Conservation (phyloP, 1,140 invertebrate genomes). For the Drosophila mojavensis region DNA sequence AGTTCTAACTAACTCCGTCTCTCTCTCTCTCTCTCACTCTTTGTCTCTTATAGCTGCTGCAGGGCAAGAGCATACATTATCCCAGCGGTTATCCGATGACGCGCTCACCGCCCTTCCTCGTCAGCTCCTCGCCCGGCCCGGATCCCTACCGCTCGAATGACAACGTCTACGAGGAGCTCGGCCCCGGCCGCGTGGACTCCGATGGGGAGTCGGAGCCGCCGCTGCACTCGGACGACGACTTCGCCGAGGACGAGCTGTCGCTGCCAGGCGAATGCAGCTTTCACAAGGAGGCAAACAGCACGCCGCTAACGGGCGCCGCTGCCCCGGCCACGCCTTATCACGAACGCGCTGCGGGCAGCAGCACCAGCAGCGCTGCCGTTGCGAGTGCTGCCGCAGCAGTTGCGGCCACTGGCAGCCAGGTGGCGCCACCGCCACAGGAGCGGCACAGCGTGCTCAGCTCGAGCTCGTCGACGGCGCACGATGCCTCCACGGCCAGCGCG, state of each 20-base stretch:
- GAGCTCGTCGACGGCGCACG: conserved; percentile 70
- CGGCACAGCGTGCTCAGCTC: conserved; percentile 80
- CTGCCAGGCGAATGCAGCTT: conserved; percentile 85
- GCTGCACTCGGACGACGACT: conserved; percentile 88
- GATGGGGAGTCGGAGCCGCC: conserved; percentile 87
- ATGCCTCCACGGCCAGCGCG: conserved; percentile 69
- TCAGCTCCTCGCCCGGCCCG: conserved; percentile 88
- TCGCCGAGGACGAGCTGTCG: conserved; percentile 88
- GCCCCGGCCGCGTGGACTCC: conserved; percentile 85
- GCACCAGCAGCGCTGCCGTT: conserved; percentile 38
- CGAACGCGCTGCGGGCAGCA: conserved; percentile 72
- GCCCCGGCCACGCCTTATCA: conserved; percentile 84
- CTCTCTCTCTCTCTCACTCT: conserved; percentile 22
- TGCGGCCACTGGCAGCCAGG: conserved; percentile 51
- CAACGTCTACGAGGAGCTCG: conserved; percentile 89
- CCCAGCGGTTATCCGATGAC: conserved; percentile 86
- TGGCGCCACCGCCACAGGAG: conserved; percentile 67
- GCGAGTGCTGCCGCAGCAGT: conserved; percentile 18
- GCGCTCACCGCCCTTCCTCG: conserved; percentile 86
- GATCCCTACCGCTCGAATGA: conserved; percentile 89
- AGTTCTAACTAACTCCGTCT: conserved; percentile 17
- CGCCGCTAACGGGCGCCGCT: conserved; percentile 51
- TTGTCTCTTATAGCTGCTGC: conserved; percentile 87
- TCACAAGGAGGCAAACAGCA: conserved; percentile 75
- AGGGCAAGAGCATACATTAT: conserved; percentile 87